Percentiles rank a stretch among this genome's conserved stretches.
phyloP scores from a whole-genome alignment of 2,888 invertebrate species.

The Hypselothyrea guttata region DNA sequence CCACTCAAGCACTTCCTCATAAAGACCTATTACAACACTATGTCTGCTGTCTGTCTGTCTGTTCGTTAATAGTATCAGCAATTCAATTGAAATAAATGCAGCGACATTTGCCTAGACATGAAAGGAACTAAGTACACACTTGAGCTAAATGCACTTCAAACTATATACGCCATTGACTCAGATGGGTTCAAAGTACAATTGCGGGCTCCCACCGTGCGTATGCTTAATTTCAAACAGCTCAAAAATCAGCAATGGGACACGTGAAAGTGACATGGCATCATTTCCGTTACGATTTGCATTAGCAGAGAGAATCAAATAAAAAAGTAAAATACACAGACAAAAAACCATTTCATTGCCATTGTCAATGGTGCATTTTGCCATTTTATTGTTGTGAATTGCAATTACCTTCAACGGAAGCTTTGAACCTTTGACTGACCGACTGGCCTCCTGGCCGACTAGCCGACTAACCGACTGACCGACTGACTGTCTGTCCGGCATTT shows the following conservation, averaged over 20 bases:
- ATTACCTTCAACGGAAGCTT: conserved; percentile 60
- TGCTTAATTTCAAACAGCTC: conserved; percentile 30
- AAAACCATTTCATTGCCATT: conserved; percentile 64
- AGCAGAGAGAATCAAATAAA: conserved; percentile 9
- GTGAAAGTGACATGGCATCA: conserved; percentile 43
- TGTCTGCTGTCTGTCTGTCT: background rate
- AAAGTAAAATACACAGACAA: background rate
- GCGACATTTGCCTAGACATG: conserved; percentile 49
- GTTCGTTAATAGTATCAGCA: conserved; percentile 35
- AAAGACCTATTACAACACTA: conserved; percentile 17
- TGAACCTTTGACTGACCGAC: conserved; percentile 48
- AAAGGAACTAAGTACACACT: conserved; percentile 52
- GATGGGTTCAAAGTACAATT: conserved; percentile 14
- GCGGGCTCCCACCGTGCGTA: conserved; percentile 41
- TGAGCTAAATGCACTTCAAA: conserved; percentile 41
- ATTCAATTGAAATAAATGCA: conserved; percentile 62
- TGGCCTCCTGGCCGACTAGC: conserved; percentile 16
- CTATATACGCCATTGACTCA: conserved; percentile 16
- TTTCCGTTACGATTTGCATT: conserved; percentile 53
- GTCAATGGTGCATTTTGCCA: conserved; percentile 65
- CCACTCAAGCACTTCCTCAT: conserved; percentile 37
- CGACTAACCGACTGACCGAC: conserved; percentile 20
- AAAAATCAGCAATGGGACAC: conserved; percentile 55
- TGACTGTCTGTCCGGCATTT: conserved; percentile 18
- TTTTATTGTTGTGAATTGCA: conserved; percentile 41